These are phyloP conservation scores for Pollenia angustigena DNA, from an alignment of 2,888 invertebrate genomes.

Conservation along the genomic window DNA sequence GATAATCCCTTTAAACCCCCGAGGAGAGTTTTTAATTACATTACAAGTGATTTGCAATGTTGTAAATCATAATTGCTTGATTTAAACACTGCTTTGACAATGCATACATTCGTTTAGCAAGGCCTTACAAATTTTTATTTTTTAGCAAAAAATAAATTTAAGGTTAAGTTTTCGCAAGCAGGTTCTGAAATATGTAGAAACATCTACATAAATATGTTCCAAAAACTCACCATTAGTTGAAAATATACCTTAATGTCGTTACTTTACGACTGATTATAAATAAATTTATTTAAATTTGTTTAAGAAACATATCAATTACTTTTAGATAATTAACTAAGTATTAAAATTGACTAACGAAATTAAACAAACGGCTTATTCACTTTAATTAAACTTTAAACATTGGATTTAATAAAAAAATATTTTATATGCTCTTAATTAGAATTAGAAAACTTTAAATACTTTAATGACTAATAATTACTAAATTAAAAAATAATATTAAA, in stretches of 20 bases:
- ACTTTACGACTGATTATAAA: background rate
- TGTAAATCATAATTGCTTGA: too few species aligned
- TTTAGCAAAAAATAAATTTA: too few species aligned
- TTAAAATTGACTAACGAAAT: conserved; percentile 10
- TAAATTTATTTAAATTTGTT: conserved; percentile 24
- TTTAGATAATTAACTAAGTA: conserved; percentile 48
- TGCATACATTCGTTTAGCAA: too few species aligned
- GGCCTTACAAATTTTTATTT: too few species aligned
- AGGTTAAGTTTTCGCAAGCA: too few species aligned
- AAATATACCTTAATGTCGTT: conserved; percentile 18
- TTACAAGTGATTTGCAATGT: too few species aligned
- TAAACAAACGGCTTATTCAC: background rate
- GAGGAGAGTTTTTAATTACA: too few species aligned
- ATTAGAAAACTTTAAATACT: conserved; percentile 17
- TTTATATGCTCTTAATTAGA: conserved; percentile 16
- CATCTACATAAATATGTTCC: background rate
- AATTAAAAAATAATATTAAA: conserved; percentile 12
- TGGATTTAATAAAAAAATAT: background rate
- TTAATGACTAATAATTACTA: conserved; percentile 32
- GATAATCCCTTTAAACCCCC: too few species aligned
- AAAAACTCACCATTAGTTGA: background rate
- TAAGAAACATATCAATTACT: conserved; percentile 62
- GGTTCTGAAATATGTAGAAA: background rate
- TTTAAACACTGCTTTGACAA: too few species aligned
- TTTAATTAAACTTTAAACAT: conserved; percentile 11